These are phyloP conservation scores for Malurus cyaneus DNA, from an alignment of 2,113 vertebrate species.

Conservation along the genomic window DNA sequence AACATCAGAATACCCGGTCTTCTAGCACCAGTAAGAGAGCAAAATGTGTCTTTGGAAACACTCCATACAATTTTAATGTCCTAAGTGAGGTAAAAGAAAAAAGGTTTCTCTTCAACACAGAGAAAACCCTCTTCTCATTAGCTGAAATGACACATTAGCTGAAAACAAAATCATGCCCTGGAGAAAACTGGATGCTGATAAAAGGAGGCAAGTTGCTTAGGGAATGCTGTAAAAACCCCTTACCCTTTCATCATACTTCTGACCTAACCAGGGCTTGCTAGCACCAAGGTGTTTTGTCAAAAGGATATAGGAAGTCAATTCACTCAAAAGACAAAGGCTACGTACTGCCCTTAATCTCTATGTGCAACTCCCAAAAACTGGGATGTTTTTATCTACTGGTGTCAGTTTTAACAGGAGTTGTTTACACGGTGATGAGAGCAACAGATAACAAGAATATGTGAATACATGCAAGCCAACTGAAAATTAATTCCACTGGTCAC, in stretches of 20 bases:
- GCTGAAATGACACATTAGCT: constrained; percentile 64
- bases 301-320: constrained; percentile 27
- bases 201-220: constrained; percentile 16
- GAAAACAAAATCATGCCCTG: constrained; percentile 47
- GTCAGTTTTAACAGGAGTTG: constrained; percentile 20
- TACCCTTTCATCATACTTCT: constrained; percentile 43
- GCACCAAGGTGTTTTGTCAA: constrained; percentile 80
- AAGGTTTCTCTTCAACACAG: not conserved
- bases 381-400: not conserved
- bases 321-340: constrained; percentile 12
- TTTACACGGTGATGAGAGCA: constrained; percentile 11
- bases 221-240: constrained; percentile 30
- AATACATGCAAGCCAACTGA: constrained; percentile 17
- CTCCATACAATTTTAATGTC: constrained; percentile 66
- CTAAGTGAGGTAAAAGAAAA: constrained; percentile 82
- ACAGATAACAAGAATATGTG: constrained; percentile 10
- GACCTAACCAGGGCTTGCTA: constrained; percentile 71
- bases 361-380: not conserved
- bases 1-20: constrained; percentile 57
- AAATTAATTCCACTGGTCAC: constrained; percentile 57
- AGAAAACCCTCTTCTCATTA: constrained; percentile 32
- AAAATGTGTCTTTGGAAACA: constrained; percentile 67
- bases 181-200: constrained; percentile 42
- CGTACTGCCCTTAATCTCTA: not conserved
- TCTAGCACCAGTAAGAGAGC: constrained; percentile 63